phyloP scores from a whole-genome alignment of 92 coral and sea anemone species.

The Parazoanthus atlanticus region DNA sequence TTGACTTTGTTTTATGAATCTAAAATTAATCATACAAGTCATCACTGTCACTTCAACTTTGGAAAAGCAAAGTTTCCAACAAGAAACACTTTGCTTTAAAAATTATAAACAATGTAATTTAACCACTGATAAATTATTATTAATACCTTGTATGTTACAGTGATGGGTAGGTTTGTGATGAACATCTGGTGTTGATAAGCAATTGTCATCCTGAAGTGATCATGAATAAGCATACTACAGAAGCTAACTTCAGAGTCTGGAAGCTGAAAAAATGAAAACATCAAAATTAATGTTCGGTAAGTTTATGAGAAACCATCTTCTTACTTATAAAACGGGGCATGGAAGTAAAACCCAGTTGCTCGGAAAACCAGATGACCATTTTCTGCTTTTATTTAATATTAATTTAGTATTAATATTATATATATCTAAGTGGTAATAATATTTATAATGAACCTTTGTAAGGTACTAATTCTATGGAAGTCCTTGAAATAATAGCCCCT shows the following conservation, averaged over 20 bases:
- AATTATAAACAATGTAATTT: neutral
- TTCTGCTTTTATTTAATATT: too few species aligned
- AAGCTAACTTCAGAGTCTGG: constrained; percentile 74
- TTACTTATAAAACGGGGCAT: too few species aligned
- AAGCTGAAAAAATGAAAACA: constrained; percentile 47
- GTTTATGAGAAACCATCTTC: neutral
- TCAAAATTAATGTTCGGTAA: neutral
- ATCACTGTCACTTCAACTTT: neutral
- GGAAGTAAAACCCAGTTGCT: neutral
- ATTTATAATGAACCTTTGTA: too few species aligned
- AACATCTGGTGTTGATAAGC: constrained; percentile 36
- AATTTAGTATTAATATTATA: too few species aligned
- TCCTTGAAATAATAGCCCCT: too few species aligned
- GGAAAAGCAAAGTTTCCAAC: neutral
- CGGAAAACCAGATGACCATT: too few species aligned
- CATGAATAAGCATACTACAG: constrained; percentile 59
- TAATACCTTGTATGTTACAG: constrained; percentile 10
- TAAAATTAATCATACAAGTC: too few species aligned
- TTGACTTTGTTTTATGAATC: too few species aligned
- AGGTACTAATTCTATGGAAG: too few species aligned
- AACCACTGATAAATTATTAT: too few species aligned
- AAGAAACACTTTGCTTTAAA: neutral
- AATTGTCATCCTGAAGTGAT: constrained; percentile 41
- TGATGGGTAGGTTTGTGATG: constrained; percentile 20
- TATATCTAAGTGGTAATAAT: too few species aligned